A percentile compares a stretch with the other conserved stretches of the same genome.
Evolutionary conservation across 2,113 vertebrate genomes (phyloP).

Genomic region (Guaruba guarouba): DNA sequence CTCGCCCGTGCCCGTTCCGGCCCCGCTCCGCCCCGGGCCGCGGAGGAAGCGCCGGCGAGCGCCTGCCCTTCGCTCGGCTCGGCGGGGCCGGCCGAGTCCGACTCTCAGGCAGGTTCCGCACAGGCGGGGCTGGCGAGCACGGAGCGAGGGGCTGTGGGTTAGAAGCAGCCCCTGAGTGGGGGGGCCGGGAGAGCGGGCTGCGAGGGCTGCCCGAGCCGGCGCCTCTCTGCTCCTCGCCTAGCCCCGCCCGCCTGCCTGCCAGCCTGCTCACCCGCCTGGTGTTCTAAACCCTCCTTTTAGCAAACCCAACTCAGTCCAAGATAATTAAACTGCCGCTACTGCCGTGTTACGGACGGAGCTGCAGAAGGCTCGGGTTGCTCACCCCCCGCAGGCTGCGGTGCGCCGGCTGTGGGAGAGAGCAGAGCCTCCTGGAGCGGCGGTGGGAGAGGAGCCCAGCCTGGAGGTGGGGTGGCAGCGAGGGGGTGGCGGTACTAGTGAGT

Average conservation of each 20-base stretch:
- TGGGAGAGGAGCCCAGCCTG: background rate
- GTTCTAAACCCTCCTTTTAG: rapidly evolving
- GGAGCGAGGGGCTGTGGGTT: background rate
- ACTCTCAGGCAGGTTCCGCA: background rate
- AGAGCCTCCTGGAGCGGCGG: background rate
- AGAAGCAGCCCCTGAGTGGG: background rate
- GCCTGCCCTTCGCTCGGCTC: background rate
- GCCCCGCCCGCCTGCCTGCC: background rate
- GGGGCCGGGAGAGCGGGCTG: background rate
- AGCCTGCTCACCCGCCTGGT: background rate
- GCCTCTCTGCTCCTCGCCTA: background rate
- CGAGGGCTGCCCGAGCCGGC: background rate
- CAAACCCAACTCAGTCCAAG: rapidly evolving
- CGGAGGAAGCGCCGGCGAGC: background rate
- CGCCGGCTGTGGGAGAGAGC: background rate
- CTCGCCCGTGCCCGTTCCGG: background rate
- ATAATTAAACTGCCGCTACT: rapidly evolving
- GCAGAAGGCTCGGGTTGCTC: background rate
- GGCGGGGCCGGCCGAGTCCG: too few relatives aligned
- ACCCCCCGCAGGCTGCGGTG: background rate
- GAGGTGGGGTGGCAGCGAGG: background rate
- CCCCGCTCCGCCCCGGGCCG: background rate
- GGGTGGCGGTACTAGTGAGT: rapidly evolving
- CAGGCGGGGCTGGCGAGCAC: background rate
- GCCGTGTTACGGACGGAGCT: rapidly evolving